Conservation (phyloP, 2,888 invertebrate species). For the Andrena dorsata region DNA sequence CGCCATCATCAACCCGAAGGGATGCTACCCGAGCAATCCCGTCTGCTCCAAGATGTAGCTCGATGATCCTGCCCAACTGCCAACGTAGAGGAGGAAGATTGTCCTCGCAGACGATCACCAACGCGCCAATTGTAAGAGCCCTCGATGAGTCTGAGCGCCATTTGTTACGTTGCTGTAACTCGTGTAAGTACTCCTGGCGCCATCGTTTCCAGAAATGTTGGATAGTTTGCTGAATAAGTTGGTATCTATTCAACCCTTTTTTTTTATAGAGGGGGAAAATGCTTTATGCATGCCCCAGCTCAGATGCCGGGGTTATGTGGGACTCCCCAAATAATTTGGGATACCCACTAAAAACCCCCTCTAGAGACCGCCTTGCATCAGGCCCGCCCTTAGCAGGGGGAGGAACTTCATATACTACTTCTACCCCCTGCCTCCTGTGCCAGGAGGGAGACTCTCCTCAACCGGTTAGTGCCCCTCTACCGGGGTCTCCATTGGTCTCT, state of each 20-base stretch:
- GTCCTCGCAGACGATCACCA: neutral
- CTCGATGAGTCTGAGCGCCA: neutral
- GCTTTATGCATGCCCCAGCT: too few relatives aligned
- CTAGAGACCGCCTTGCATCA: too few relatives aligned
- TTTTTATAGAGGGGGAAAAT: too few relatives aligned
- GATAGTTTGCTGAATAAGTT: neutral
- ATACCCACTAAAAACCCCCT: too few relatives aligned
- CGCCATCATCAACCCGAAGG: neutral
- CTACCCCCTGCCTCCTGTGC: too few relatives aligned
- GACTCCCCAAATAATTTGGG: too few relatives aligned
- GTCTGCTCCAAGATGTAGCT: neutral
- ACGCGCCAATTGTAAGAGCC: neutral
- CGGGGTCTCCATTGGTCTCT: too few relatives aligned
- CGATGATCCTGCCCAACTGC: neutral
- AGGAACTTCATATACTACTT: too few relatives aligned
- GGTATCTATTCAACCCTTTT: neutral
- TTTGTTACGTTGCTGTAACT: neutral
- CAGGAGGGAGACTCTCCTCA: too few relatives aligned
- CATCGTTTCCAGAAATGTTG: conserved; percentile 1
- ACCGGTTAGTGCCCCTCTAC: too few relatives aligned
- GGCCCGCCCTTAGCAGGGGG: too few relatives aligned
- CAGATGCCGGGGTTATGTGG: too few relatives aligned
- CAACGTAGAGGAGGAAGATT: neutral
- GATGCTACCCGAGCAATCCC: neutral
- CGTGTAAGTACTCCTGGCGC: conserved; percentile 1